phyloP scores from a whole-genome alignment of 1,140 invertebrate species.

The Drosophila arizonae region DNA sequence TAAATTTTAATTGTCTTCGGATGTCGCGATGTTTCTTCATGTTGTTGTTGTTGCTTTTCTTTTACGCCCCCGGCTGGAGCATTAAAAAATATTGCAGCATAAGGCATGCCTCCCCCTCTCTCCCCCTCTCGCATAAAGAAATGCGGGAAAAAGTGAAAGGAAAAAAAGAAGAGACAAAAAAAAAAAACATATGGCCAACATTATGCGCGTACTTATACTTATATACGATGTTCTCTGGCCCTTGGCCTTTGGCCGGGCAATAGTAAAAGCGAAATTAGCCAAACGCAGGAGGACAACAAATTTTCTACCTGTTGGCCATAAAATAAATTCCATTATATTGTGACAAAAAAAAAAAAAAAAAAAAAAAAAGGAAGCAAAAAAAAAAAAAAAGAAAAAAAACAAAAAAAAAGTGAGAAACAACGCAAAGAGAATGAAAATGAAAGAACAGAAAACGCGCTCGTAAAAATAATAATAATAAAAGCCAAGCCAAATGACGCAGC shows the following conservation, averaged over 20 bases:
- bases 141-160: neutral
- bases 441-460: conserved; percentile 44
- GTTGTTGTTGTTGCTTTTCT: conserved; percentile 34
- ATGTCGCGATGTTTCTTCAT: conserved; percentile 58
- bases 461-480: conserved; percentile 64
- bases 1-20: conserved; percentile 81
- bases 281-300: conserved; percentile 68
- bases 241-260: conserved; percentile 53
- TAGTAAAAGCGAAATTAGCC: conserved; percentile 79
- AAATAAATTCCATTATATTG: conserved; percentile 79
- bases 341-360: conserved; percentile 34
- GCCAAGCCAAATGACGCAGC: conserved; percentile 49
- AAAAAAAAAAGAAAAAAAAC: neutral
- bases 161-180: conserved; percentile 6
- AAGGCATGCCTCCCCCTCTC: neutral
- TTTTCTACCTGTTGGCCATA: conserved; percentile 80
- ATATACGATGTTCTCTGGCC: conserved; percentile 30
- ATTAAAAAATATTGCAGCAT: conserved; percentile 70
- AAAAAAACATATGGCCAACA: conserved; percentile 63
- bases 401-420: neutral
- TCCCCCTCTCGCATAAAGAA: neutral
- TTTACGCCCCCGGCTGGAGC: conserved; percentile 62
- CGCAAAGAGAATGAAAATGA: conserved; percentile 5
- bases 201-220: conserved; percentile 47
- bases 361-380: neutral